Base-by-base conservation (phyloP, 2,113 vertebrate genomes). In the Tretioscincus oriximinensis region DNA sequence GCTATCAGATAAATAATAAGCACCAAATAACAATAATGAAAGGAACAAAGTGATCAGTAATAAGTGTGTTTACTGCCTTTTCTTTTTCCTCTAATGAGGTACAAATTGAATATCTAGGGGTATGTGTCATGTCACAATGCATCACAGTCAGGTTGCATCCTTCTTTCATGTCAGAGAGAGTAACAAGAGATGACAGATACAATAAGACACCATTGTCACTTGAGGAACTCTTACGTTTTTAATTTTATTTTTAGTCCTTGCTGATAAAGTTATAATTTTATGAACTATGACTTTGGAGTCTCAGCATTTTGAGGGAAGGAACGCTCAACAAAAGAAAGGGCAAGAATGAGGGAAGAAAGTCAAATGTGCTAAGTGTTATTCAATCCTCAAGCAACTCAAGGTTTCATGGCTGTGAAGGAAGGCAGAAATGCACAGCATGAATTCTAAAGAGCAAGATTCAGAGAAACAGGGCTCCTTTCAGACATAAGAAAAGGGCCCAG, bases 51-150 rank as follows among this genome's bases (percentile, higher is more conserved):
- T 86, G 86, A 88, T 84, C 80, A 88, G 75, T 49, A 81, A 58
- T 77, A 88, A 84, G 76, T 1, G 4, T 9, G 54, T 84, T 87
- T 61, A 79, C 24, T 81, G 0, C 84, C 80, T 88, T 86, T 77
- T 29, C 76, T 80, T 67, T 77, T 92, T 80, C 66, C 73, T 89
- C 71, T 94, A 92, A 94, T 91, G 88, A 94, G 85, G 87, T 83
- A 80, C 85, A 86, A 65, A 9, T 86, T 88, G 87, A 89, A 84
- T 90, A 88, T 89, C 90, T 91, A 86, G 93, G 91, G 90, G 93
- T 92, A 89, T 90, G 87, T 93, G 87, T 88, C 45, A 4, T 90
- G 90, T 94, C 91, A 89, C 74, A 87, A 81, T 26, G 20, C 71
- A 92, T 91, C 87, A 85, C 12, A 61, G 85, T 76, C 89, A 87